A percentile compares a stretch with the other conserved stretches of the same genome.
These are phyloP conservation scores for Medauroidea extradentata DNA, from an alignment of 1,140 invertebrate genomes.

Conservation along the genomic window DNA sequence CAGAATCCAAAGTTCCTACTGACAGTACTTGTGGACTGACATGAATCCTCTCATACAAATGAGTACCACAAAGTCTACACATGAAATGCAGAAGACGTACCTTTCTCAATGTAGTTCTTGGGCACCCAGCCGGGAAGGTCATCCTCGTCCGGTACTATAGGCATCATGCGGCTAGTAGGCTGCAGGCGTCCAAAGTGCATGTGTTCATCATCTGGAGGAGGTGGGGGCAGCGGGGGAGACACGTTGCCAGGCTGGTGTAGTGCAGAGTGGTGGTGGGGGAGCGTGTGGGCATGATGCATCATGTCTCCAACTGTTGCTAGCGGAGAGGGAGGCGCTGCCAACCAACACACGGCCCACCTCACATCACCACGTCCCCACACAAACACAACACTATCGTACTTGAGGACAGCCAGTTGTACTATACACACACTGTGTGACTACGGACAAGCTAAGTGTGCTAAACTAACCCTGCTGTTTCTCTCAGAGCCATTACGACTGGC, in stretches of 20 bases:
- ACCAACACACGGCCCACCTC: background rate
- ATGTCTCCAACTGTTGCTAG: slow-evolving; percentile 56
- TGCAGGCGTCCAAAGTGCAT: slow-evolving; percentile 68
- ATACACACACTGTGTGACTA: too few species aligned
- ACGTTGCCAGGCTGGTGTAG: slow-evolving; percentile 26
- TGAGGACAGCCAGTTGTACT: too few species aligned
- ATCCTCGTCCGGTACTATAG: slow-evolving; percentile 80
- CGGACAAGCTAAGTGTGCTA: too few species aligned
- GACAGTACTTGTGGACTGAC: too few species aligned
- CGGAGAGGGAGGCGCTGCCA: slow-evolving; percentile 72
- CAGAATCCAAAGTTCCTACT: too few species aligned
- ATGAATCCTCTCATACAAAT: too few species aligned
- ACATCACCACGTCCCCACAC: too few species aligned
- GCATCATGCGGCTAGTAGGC: slow-evolving; percentile 55
- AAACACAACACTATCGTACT: too few species aligned
- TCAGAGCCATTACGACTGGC: too few species aligned
- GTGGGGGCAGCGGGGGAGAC: slow-evolving; percentile 73
- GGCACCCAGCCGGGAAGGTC: slow-evolving; percentile 87
- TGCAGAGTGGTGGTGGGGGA: slow-evolving; percentile 6
- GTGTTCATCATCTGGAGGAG: slow-evolving; percentile 73
- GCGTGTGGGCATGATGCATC: slow-evolving; percentile 46
- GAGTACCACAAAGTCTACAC: too few species aligned
- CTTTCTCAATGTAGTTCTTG: slow-evolving; percentile 97
- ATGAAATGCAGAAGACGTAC: slow-evolving; percentile 45
- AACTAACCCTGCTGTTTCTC: too few species aligned